Evolutionary conservation across 1,140 invertebrate genomes (phyloP), one percentile per base, ranked within the genome.

Genomic region (Drosophila gunungcola): DNA sequence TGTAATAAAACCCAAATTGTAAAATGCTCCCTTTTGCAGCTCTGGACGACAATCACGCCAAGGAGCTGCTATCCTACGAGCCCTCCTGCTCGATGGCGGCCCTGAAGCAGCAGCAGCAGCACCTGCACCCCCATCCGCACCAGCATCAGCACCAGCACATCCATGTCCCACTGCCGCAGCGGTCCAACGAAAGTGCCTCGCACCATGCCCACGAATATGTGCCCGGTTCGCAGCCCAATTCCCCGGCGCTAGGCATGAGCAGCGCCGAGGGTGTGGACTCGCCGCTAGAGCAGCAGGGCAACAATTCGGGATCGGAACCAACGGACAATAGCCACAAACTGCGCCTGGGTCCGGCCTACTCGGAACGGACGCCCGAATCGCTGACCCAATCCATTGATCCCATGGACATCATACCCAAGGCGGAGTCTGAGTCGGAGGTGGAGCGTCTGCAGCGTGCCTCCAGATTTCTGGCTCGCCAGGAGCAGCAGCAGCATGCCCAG

Each of bases 11-110:
- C 72, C 63, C 77, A 74, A 75, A 86, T 78, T 91, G 80, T 81
- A 90, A 90, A 78, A 86, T 90, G 86, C 82, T 90, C 49, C 74
- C 77, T 79, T 51, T 90, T 90, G 56, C 88, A 90, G 88, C 88
- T 27, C 68, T 91, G 62, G 88, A 90, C 34, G 88, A 90, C 57
- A 73, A 65, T 11, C 82, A 90, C 61, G 73, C 73, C 53, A 86
- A 86, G 79, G 88, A 90, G 69, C 58, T 86, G 68, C 81, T 90
- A 42, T 90, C 82, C 39, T 90, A 83, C 42, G 86, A 90, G 69
- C 86, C 86, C 39, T 90, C 86, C 34, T 90, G 86, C 56, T 90
- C 86, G 41, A 88, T 83, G 76, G 72, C 68, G 13, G 72, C 49
- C 4, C 43, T 88, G 3, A 83, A 83, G 80, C 60, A 79, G 49